Evolutionary conservation across 2,888 invertebrate species (phyloP), one percentile per base, ranked within the genome.

Genomic region (Eristalis intricaria): DNA sequence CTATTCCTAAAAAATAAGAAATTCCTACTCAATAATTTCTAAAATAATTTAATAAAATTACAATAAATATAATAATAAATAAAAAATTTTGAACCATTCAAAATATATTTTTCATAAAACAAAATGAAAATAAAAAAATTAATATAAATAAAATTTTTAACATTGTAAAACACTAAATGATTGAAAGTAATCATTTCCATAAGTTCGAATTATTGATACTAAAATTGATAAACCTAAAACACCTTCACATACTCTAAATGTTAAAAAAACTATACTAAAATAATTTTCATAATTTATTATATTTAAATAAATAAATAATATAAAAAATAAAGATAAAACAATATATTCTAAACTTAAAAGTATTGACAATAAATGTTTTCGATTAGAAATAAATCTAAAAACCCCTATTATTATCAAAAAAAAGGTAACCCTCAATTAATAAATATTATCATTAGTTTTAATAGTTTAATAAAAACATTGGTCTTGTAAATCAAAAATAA

Each of bases 401-500:
- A 94, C 92, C 0, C 94, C 94, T 79, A 93, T 84, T 91, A 94
- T 90, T 94, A 93, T 93, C 91, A 94, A 93, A 92, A 94, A 91
- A 93, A 91, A 91, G 92, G 91, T 90, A 94, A 90, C 88, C 93
- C 85, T 91, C 90, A 92, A 90, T 93, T 93, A 91, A 93, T 89
- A 89, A 91, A 90, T 91, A 93, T 92, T 93, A 94, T 93, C 94
- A 95, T 94, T 94, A 93, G 94, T 94, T 94, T 94, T 94, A 94
- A 95, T 95, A 95, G 94, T 95, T 95, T 95, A 95, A 94, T 90
- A 90, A 95, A 95, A 95, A 95, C 93, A 94, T 94, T 95, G 95
- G 94, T 95, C 94, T 95, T 95, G 95, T 95, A 95, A 95, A 94
- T 90, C 95, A 95, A 94, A 94, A 93, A 93, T n/a, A n/a, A n/a